phyloP scores from a whole-genome alignment of 2,888 invertebrate species.

The Andrena fulva region DNA sequence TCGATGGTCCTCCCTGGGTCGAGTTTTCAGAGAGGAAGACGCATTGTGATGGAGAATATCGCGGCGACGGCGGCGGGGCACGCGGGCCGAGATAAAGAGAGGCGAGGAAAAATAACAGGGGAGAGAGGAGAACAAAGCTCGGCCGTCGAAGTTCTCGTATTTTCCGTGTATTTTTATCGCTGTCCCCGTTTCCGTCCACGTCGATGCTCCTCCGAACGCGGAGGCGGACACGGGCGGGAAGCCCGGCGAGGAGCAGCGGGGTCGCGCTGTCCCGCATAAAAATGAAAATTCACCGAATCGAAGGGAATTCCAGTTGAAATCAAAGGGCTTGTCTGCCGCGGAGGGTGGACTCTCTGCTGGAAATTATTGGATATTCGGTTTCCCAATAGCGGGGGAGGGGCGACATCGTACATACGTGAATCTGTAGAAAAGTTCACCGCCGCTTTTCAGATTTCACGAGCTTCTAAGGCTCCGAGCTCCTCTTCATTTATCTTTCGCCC shows the following conservation, averaged over 20 bases:
- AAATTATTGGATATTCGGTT: not conserved
- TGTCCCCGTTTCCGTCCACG: not conserved
- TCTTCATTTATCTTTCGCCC: too few relatives aligned
- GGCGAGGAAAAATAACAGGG: conserved; percentile 8
- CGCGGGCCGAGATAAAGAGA: not conserved
- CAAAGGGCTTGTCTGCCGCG: too few relatives aligned
- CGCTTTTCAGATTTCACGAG: too few relatives aligned
- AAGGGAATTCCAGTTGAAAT: conserved; percentile 9
- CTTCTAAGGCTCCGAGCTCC: too few relatives aligned
- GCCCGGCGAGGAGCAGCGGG: not conserved
- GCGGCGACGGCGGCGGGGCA: not conserved
- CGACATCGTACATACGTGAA: not conserved
- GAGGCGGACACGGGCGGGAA: not conserved
- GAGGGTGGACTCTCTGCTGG: not conserved
- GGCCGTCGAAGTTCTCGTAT: not conserved
- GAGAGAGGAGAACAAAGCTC: not conserved
- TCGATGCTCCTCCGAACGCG: not conserved
- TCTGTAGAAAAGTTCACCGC: not conserved
- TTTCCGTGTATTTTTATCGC: conserved; percentile 31
- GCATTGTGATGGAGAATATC: not conserved
- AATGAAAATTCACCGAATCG: conserved; percentile 3
- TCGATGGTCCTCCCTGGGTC: not conserved
- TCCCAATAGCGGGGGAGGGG: not conserved
- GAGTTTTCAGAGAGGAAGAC: not conserved
- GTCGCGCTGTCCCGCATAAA: conserved; percentile 11